Percentiles rank a stretch among this genome's conserved stretches.
Evolutionary conservation across 2,113 vertebrate species (phyloP).

Genomic region (Anthoscopus minutus): DNA sequence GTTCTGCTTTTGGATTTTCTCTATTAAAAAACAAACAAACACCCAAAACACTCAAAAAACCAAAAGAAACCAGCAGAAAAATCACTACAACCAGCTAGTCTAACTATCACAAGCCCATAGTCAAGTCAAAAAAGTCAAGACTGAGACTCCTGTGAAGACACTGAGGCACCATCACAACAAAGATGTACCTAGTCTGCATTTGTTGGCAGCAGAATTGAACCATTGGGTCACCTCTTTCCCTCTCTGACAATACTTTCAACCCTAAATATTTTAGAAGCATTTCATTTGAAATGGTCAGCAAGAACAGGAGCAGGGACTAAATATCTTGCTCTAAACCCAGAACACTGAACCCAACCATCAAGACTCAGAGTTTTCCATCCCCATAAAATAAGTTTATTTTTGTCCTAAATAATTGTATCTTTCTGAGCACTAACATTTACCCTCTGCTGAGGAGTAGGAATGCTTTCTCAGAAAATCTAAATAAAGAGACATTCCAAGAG

Average conservation of each 20-base stretch:
- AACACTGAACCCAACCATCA: background rate
- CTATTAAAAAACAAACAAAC: background rate
- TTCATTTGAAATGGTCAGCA: background rate
- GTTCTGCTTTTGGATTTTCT: background rate
- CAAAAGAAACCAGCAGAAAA: background rate
- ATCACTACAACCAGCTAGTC: background rate
- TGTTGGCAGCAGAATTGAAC: background rate
- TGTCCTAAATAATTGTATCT: constrained; percentile 30
- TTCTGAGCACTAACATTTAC: constrained; percentile 13
- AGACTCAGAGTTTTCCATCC: background rate
- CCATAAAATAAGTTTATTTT: constrained; percentile 32
- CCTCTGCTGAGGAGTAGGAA: constrained; percentile 5
- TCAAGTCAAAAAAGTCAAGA: background rate
- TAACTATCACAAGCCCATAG: background rate
- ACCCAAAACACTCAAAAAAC: fast-evolving
- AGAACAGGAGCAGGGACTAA: background rate
- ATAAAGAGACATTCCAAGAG: constrained; percentile 12
- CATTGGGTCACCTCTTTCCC: background rate
- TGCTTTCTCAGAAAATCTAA: constrained; percentile 24
- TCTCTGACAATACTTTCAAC: background rate
- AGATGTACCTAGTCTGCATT: background rate
- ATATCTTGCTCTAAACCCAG: background rate
- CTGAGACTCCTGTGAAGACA: background rate
- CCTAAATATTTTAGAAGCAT: background rate
- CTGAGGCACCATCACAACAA: background rate